phyloP scores from a whole-genome alignment of 2,888 invertebrate species.

The Brenthis daphne region DNA sequence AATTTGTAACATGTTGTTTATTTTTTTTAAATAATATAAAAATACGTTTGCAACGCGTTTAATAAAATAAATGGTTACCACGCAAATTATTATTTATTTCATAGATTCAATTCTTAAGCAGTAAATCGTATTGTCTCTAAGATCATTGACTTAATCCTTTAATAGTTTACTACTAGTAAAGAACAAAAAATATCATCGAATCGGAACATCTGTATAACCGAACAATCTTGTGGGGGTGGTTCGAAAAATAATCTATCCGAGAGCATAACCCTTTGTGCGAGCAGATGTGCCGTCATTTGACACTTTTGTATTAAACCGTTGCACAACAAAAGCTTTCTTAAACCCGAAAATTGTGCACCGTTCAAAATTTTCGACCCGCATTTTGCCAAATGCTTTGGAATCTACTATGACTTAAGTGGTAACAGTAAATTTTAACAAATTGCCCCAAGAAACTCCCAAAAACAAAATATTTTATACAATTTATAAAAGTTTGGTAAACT shows the following conservation, averaged over 20 bases:
- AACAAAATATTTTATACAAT: conserved; percentile 18
- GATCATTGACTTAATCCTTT: conserved; percentile 30
- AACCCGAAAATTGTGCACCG: conserved; percentile 79
- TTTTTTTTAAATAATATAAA: too few species aligned
- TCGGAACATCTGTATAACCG: conserved; percentile 77
- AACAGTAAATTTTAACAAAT: conserved; percentile 38
- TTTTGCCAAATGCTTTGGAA: conserved; percentile 68
- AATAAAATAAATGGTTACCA: too few species aligned
- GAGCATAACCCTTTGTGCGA: conserved; percentile 77
- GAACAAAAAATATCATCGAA: conserved; percentile 42
- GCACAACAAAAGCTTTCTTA: conserved; percentile 81
- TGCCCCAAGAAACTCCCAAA: conserved; percentile 4
- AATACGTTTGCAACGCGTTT: too few species aligned
- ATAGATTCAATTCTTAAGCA: neutral
- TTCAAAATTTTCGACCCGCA: conserved; percentile 77
- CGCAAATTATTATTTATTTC: too few species aligned
- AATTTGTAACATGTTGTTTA: too few species aligned
- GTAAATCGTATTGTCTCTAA: conserved; percentile 20
- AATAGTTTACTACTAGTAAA: conserved; percentile 29
- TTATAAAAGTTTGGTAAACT: conserved; percentile 5
- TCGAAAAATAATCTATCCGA: conserved; percentile 80
- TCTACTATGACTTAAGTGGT: conserved; percentile 46
- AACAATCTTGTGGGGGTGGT: conserved; percentile 79
- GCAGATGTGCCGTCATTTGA: conserved; percentile 83
- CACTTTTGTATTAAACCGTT: conserved; percentile 83